phyloP scores from a whole-genome alignment of 2,797 vertebrate species.

The Acanthurus tractus region DNA sequence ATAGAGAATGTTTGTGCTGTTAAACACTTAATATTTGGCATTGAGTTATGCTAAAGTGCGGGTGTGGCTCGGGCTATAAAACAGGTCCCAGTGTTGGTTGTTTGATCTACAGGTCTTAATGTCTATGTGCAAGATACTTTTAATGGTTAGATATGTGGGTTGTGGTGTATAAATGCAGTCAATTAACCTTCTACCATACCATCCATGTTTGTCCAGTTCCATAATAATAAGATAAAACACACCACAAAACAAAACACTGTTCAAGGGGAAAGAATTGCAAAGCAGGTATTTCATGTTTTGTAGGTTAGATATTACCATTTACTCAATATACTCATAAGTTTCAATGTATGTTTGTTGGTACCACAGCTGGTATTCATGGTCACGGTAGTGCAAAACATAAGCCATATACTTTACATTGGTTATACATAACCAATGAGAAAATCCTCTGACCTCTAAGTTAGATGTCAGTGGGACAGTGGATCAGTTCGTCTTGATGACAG shows the following conservation, averaged over 20 bases:
- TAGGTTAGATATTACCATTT: background rate
- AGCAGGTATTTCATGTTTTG: background rate
- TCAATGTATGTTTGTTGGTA: background rate
- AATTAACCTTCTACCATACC: background rate
- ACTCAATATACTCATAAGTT: background rate
- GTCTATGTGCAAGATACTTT: background rate
- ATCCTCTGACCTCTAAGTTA: background rate
- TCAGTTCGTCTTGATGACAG: conserved; percentile 39
- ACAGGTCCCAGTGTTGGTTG: background rate
- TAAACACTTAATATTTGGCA: background rate
- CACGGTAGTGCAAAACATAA: background rate
- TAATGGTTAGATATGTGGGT: background rate
- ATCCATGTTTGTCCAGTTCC: background rate
- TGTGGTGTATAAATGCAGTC: background rate
- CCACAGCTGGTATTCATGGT: background rate
- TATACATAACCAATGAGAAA: conserved; percentile 8
- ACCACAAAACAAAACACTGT: background rate
- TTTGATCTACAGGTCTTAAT: background rate
- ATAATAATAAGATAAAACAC: background rate
- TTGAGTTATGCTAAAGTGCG: background rate
- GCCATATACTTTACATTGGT: conserved; percentile 2
- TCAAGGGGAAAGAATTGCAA: background rate
- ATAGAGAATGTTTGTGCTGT: background rate
- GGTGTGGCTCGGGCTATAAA: background rate
- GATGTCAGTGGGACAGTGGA: conserved; percentile 35